phyloP scores from a whole-genome alignment of 2,888 invertebrate genomes.

The Cryptops parisi region DNA sequence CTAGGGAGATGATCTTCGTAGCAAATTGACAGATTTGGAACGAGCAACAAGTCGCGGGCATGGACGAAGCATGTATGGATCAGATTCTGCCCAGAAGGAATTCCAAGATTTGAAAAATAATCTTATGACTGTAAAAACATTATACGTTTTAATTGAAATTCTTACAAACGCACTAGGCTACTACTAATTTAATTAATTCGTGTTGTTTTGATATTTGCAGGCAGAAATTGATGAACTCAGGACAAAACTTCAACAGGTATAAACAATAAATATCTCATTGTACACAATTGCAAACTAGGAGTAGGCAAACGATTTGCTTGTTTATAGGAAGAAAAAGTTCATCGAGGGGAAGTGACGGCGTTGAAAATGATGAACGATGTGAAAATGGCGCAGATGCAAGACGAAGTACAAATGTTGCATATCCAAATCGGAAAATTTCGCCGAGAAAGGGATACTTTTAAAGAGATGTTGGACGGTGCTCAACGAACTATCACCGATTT shows the following conservation, averaged over 20 bases:
- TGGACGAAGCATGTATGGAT: conserved; percentile 40
- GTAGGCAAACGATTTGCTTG: no score
- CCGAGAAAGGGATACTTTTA: conserved; percentile 73
- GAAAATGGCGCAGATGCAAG: conserved; percentile 61
- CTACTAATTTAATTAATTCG: background rate
- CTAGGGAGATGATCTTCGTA: conserved; percentile 59
- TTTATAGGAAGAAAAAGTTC: conserved; percentile 48
- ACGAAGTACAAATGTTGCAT: conserved; percentile 68
- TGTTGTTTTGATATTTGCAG: no score
- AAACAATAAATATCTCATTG: no score
- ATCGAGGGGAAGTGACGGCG: conserved; percentile 62
- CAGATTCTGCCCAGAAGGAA: conserved; percentile 39
- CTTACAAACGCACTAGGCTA: background rate
- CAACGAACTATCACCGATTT: conserved; percentile 68
- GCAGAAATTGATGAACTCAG: conserved; percentile 11
- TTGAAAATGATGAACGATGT: conserved; percentile 72
- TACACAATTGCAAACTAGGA: no score
- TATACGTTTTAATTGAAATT: background rate
- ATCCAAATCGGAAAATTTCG: conserved; percentile 63
- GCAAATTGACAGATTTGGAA: conserved; percentile 70
- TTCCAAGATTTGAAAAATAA: conserved; percentile 30
- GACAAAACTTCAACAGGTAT: conserved; percentile 11
- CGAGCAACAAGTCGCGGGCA: conserved; percentile 63
- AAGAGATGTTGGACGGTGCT: conserved; percentile 66
- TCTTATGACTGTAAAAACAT: conserved; percentile 2